phyloP scores from a whole-genome alignment of 2,797 vertebrate genomes.

The Masticophis lateralis region DNA sequence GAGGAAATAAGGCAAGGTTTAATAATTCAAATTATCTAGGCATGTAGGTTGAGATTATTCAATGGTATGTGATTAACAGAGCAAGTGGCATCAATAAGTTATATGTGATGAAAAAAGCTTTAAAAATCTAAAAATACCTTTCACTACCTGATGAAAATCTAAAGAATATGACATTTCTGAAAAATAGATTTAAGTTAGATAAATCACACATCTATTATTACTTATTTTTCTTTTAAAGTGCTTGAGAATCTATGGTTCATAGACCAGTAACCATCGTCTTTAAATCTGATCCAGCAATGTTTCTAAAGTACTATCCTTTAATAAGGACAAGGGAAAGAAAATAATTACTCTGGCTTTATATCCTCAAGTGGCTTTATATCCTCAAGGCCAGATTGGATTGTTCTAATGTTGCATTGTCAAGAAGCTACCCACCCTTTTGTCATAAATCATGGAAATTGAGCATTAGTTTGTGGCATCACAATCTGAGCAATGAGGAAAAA shows the following conservation, averaged over 20 bases:
- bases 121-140: constrained; percentile 2
- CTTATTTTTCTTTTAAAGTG: neutral
- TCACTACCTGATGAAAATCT: neutral
- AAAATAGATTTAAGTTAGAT: neutral
- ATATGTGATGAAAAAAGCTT: constrained; percentile 21
- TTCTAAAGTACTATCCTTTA: neutral
- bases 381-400: neutral
- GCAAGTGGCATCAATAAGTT: constrained; percentile 24
- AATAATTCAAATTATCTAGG: neutral
- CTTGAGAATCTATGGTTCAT: neutral
- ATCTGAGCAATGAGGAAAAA: neutral
- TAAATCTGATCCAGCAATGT: neutral
- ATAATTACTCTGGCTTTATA: neutral
- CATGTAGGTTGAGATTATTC: neutral
- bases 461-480: neutral
- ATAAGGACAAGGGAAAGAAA: neutral
- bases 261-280: neutral
- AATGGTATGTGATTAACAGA: constrained; percentile 24
- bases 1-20: constrained; percentile 39
- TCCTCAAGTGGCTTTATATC: neutral
- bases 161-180: neutral
- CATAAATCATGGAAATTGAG: neutral
- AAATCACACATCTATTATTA: neutral
- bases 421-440: neutral
- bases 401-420: neutral